phyloP scores from a whole-genome alignment of 2,888 invertebrate species.

The Monochamus alternatus region DNA sequence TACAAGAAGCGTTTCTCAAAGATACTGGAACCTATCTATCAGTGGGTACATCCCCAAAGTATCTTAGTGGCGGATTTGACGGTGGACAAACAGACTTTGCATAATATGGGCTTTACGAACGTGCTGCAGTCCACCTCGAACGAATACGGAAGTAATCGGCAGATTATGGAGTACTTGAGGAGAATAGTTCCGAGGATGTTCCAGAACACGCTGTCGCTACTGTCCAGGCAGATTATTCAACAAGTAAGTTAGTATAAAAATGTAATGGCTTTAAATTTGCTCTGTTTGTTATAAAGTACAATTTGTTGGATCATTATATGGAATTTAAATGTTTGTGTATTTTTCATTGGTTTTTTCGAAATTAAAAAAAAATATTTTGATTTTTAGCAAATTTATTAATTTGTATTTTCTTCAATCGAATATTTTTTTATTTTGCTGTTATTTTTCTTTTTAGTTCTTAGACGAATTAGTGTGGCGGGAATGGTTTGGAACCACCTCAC shows the following conservation, averaged over 20 bases:
- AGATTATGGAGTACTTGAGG: slow-evolving; percentile 89
- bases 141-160: slow-evolving; percentile 69
- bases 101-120: slow-evolving; percentile 85
- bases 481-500: slow-evolving; percentile 84
- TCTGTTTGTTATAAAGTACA: too few relatives aligned
- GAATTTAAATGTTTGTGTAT: too few relatives aligned
- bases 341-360: too few relatives aligned
- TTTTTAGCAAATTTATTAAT: too few relatives aligned
- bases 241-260: slow-evolving; percentile 69
- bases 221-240: slow-evolving; percentile 90
- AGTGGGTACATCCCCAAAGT: slow-evolving; percentile 87
- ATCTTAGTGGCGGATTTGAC: slow-evolving; percentile 87
- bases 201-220: slow-evolving; percentile 86
- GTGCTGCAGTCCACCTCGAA: slow-evolving; percentile 77
- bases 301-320: too few relatives aligned
- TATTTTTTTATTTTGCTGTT: too few relatives aligned
- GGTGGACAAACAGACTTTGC: slow-evolving; percentile 85
- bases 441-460: slow-evolving; percentile 73
- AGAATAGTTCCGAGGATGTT: slow-evolving; percentile 93
- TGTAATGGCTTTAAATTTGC: background rate
- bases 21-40: slow-evolving; percentile 84
- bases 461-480: slow-evolving; percentile 93
- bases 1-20: slow-evolving; percentile 86
- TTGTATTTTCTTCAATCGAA: too few relatives aligned
- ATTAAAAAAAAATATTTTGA: too few relatives aligned